Conservation (phyloP, 2,888 invertebrate genomes). For the Alviniconcha strummeri region DNA sequence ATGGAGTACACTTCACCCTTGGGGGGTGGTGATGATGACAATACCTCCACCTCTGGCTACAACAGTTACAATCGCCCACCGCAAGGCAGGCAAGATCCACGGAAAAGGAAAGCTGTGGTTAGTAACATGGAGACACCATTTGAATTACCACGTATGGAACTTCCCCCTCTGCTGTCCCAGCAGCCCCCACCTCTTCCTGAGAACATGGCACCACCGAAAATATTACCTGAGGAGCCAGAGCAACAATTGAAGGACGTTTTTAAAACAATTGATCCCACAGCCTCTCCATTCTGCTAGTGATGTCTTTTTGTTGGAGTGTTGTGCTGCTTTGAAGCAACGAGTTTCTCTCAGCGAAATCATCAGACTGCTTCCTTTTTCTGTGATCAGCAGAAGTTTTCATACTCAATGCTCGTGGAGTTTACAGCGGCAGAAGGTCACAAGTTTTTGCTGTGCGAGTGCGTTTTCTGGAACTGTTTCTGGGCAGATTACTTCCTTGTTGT, state of each 20-base stretch:
- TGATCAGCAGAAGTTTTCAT: too few relatives aligned
- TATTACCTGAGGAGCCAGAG: slow-evolving; percentile 46
- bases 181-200: slow-evolving; percentile 37
- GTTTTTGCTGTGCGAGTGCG: too few relatives aligned
- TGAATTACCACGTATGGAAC: slow-evolving; percentile 22
- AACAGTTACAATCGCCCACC: slow-evolving; percentile 67
- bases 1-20: slow-evolving; percentile 72
- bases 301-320: too few relatives aligned
- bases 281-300: slow-evolving; percentile 71
- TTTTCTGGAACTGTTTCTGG: too few relatives aligned
- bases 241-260: slow-evolving; percentile 71
- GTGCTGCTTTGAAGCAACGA: too few relatives aligned
- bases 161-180: not conserved
- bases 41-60: slow-evolving; percentile 49
- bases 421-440: too few relatives aligned
- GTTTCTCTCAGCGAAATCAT: too few relatives aligned
- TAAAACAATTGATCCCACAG: slow-evolving; percentile 74
- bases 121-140: slow-evolving; percentile 1
- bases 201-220: slow-evolving; percentile 34
- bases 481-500: too few relatives aligned
- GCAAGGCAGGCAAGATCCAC: slow-evolving; percentile 16
- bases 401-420: too few relatives aligned
- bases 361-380: too few relatives aligned
- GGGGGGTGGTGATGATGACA: slow-evolving; percentile 53
- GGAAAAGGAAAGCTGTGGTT: slow-evolving; percentile 18